Conservation (phyloP, 2,888 invertebrate species). For the Drosophila kanekoi region DNA sequence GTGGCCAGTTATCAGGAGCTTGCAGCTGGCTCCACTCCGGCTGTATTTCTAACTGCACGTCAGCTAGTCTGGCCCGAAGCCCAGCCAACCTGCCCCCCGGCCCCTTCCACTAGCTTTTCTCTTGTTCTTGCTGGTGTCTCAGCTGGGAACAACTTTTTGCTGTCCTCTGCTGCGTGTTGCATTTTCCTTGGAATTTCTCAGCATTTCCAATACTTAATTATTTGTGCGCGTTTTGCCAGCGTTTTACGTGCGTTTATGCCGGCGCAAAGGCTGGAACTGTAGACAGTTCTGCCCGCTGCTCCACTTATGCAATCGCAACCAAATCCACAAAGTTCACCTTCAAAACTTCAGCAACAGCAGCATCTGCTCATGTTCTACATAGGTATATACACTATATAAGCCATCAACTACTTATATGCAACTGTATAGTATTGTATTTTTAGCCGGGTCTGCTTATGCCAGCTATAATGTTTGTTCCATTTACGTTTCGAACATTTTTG, state of each 20-base stretch:
- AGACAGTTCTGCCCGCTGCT: slow-evolving; percentile 25
- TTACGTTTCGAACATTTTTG: slow-evolving; percentile 55
- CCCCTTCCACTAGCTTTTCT: not conserved
- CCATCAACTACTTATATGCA: slow-evolving; percentile 18
- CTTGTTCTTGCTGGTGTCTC: slow-evolving; percentile 19
- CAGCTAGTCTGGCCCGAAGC: slow-evolving; percentile 66
- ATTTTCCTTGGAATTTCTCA: slow-evolving; percentile 75
- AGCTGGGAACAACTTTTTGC: slow-evolving; percentile 73
- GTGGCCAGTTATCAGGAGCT: slow-evolving; percentile 9
- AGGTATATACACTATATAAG: slow-evolving; percentile 20
- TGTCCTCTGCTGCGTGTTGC: slow-evolving; percentile 50
- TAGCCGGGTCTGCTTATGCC: slow-evolving; percentile 26
- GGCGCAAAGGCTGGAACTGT: slow-evolving; percentile 26
- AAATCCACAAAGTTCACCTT: slow-evolving; percentile 55
- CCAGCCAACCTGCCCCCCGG: not conserved
- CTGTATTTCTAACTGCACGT: slow-evolving; percentile 73
- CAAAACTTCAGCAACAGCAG: slow-evolving; percentile 30
- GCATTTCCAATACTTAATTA: slow-evolving; percentile 81
- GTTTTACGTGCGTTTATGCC: slow-evolving; percentile 69
- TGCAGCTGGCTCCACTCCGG: slow-evolving; percentile 67
- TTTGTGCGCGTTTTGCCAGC: slow-evolving; percentile 72
- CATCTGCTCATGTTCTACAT: not conserved
- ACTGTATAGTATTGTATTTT: slow-evolving; percentile 49
- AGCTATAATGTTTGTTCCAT: slow-evolving; percentile 66
- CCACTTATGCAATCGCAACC: slow-evolving; percentile 58